Conservation (phyloP, 2,113 vertebrate species). For the Rhizomys pruinosus region DNA sequence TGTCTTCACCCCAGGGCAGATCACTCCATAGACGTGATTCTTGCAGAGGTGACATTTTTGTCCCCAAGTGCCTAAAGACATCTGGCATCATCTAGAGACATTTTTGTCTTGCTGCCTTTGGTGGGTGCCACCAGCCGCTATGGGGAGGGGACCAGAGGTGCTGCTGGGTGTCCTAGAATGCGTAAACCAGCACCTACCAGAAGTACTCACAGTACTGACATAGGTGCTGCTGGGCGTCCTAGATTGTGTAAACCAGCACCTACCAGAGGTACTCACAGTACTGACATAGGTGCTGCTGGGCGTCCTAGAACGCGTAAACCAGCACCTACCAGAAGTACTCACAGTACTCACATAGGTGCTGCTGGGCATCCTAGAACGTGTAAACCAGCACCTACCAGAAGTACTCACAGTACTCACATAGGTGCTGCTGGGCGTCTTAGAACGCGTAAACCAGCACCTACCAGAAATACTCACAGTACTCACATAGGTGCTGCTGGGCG, state of each 20-base stretch:
- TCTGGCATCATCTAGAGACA: neutral
- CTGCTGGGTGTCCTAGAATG: neutral
- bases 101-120: neutral
- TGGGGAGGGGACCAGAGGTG: neutral
- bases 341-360: too few relatives aligned
- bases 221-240: too few relatives aligned
- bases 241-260: neutral
- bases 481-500: too few relatives aligned
- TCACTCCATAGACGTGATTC: neutral
- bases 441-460: neutral
- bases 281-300: neutral
- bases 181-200: neutral
- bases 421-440: neutral
- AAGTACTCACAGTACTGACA: too few relatives aligned
- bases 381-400: neutral
- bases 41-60: neutral
- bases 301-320: rapidly evolving
- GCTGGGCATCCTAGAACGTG: too few relatives aligned
- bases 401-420: neutral
- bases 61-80: neutral
- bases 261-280: neutral
- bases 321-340: neutral
- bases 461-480: too few relatives aligned
- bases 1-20: neutral
- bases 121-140: neutral